Conservation (phyloP, 2,888 invertebrate species). For the Andricus curvator region DNA sequence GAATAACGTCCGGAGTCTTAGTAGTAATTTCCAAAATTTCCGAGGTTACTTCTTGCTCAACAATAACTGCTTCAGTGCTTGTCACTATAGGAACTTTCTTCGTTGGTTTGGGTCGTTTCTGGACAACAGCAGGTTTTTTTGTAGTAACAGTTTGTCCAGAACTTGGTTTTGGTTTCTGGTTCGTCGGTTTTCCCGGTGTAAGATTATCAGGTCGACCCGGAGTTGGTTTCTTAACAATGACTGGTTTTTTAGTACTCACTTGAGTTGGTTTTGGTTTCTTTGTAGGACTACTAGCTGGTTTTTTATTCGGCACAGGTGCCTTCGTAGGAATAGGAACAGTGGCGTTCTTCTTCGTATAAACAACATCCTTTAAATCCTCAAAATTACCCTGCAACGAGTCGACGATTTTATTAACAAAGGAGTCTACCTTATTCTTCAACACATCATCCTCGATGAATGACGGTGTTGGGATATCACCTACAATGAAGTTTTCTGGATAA, state of each 20-base stretch:
- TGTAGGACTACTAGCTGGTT: slow-evolving; percentile 67
- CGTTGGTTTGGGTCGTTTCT: slow-evolving; percentile 74
- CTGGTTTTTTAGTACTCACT: slow-evolving; percentile 61
- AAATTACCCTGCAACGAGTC: slow-evolving; percentile 91
- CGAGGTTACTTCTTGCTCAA: slow-evolving; percentile 49
- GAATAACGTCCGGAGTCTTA: slow-evolving; percentile 66
- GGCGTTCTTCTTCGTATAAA: slow-evolving; percentile 80
- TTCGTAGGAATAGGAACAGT: slow-evolving; percentile 62
- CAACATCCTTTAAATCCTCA: slow-evolving; percentile 88
- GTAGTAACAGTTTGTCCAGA: slow-evolving; percentile 59
- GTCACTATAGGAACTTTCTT: slow-evolving; percentile 72
- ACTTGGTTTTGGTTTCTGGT: slow-evolving; percentile 57
- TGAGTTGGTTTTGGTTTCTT: slow-evolving; percentile 68
- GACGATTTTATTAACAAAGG: slow-evolving; percentile 91
- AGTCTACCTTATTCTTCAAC: slow-evolving; percentile 88
- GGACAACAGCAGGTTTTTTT: slow-evolving; percentile 58
- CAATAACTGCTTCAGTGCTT: slow-evolving; percentile 58
- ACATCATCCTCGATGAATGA: slow-evolving; percentile 88
- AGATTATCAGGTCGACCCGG: slow-evolving; percentile 64
- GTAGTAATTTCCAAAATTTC: slow-evolving; percentile 47
- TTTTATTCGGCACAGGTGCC: slow-evolving; percentile 59
- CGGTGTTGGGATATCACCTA: slow-evolving; percentile 87
- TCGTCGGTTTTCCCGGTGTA: slow-evolving; percentile 74
- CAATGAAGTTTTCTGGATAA: slow-evolving; percentile 78
- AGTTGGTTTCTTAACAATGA: slow-evolving; percentile 75